A percentile compares a stretch with the other conserved stretches of the same genome.
Evolutionary conservation across 2,888 invertebrate genomes (phyloP).

Genomic region (Diarsia mendica): DNA sequence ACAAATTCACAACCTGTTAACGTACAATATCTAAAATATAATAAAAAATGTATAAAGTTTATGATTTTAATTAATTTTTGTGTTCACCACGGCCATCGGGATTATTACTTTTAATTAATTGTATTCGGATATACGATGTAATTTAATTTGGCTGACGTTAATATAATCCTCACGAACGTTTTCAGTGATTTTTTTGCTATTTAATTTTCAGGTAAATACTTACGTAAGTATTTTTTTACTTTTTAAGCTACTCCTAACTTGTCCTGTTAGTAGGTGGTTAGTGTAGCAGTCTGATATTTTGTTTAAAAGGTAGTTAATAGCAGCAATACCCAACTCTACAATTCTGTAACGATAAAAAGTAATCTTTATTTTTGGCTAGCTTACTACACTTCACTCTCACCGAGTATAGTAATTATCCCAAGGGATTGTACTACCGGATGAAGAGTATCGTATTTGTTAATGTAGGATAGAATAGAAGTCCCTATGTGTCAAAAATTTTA

Average conservation of each 20-base stretch:
- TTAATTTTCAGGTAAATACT: background rate
- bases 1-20: conserved; percentile 24
- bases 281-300: no score
- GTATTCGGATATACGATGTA: conserved; percentile 13
- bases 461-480: no score
- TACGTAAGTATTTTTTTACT: background rate
- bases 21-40: conserved; percentile 15
- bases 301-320: no score
- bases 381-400: no score
- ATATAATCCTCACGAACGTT: background rate
- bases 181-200: background rate
- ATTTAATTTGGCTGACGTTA: background rate
- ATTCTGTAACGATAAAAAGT: no score
- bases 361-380: no score
- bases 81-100: conserved; percentile 25
- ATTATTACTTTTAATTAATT: conserved; percentile 22
- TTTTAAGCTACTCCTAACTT: no score
- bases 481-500: no score
- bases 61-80: conserved; percentile 41
- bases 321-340: no score
- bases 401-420: no score
- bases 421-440: no score
- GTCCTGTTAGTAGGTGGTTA: background rate
- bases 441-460: no score
- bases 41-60: conserved; percentile 38